phyloP scores from a whole-genome alignment of 1,140 invertebrate genomes.

The Scylla paramamosain region DNA sequence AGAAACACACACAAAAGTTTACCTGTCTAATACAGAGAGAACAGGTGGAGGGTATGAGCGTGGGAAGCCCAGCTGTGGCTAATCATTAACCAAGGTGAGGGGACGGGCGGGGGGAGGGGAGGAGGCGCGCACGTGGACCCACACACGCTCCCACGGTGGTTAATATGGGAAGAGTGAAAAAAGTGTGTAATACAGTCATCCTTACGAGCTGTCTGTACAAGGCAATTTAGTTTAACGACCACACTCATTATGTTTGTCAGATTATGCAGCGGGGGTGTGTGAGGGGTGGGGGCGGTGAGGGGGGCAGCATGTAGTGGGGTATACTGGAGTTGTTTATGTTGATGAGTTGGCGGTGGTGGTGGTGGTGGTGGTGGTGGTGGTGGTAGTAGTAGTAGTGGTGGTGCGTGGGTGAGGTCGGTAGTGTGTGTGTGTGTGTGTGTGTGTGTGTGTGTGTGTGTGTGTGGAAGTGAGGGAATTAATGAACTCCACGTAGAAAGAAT shows the following conservation, averaged over 20 bases:
- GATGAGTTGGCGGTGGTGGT: background rate
- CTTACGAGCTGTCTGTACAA: background rate
- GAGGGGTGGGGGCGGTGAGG: background rate
- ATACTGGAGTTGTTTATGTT: background rate
- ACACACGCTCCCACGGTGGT: background rate
- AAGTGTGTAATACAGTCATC: background rate
- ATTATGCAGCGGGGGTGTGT: background rate
- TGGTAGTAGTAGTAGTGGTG: too few species aligned
- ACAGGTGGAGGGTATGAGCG: too few species aligned
- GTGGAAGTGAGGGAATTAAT: too few species aligned
- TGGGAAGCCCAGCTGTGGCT: too few species aligned
- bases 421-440: too few species aligned
- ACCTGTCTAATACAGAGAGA: too few species aligned
- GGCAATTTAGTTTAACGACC: conserved; percentile 1
- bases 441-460: background rate
- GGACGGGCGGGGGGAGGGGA: background rate
- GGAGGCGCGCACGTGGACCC: too few species aligned
- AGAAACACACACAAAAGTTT: too few species aligned
- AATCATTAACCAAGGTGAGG: background rate
- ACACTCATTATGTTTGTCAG: background rate
- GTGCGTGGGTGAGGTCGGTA: too few species aligned
- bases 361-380: background rate
- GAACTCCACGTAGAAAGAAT: too few species aligned
- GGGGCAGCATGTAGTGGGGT: background rate
- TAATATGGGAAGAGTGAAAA: background rate